Evolutionary conservation across 2,888 invertebrate species (phyloP).

Genomic region (Andrena flavipes): DNA sequence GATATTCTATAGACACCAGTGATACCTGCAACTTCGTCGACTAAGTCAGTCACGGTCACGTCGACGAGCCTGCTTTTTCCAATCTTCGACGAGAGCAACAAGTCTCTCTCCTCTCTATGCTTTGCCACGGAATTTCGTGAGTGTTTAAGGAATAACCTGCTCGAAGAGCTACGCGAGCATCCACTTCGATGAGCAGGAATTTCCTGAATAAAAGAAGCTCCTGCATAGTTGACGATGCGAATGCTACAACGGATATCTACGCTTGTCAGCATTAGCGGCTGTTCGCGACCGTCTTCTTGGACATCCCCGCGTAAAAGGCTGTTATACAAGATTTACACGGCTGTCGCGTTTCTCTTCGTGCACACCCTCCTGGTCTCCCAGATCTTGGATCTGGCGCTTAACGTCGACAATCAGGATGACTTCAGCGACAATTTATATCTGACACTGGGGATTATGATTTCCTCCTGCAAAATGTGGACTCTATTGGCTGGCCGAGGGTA

Average conservation of each 20-base stretch:
- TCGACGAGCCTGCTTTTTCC: too few species aligned
- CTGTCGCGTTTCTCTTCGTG: slow-evolving; percentile 15
- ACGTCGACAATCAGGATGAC: slow-evolving; percentile 23
- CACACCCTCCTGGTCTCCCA: slow-evolving; percentile 14
- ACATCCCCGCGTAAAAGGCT: neutral
- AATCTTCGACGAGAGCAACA: too few species aligned
- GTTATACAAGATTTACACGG: slow-evolving; percentile 41
- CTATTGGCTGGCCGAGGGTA: slow-evolving; percentile 50
- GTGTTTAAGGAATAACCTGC: neutral
- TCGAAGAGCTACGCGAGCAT: neutral
- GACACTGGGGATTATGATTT: slow-evolving; percentile 43
- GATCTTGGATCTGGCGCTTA: slow-evolving; percentile 41
- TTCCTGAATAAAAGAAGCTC: too few species aligned
- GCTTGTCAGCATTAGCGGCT: slow-evolving; percentile 25
- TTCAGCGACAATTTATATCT: slow-evolving; percentile 46
- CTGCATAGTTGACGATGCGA: neutral
- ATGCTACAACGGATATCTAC: too few species aligned
- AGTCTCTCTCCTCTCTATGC: too few species aligned
- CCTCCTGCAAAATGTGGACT: slow-evolving; percentile 58
- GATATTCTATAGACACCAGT: neutral
- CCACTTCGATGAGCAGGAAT: too few species aligned
- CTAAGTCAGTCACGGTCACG: neutral
- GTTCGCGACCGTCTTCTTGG: slow-evolving; percentile 39
- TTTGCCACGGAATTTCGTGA: too few species aligned
- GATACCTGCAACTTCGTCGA: neutral